These are phyloP conservation scores for Hyla sarda DNA, from an alignment of 2,113 vertebrate genomes.

Conservation along the genomic window DNA sequence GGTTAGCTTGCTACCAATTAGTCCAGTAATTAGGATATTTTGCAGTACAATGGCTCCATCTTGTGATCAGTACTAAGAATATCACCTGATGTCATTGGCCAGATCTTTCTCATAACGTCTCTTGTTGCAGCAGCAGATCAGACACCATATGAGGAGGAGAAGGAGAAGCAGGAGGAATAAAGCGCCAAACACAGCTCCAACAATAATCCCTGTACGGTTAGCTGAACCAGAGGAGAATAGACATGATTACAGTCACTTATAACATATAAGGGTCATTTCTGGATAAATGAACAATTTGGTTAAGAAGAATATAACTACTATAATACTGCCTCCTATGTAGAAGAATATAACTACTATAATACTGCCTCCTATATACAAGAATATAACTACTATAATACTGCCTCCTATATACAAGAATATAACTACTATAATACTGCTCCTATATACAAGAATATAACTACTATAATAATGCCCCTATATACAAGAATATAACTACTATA, in stretches of 20 bases:
- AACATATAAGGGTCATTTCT: background rate
- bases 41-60: background rate
- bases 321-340: background rate
- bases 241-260: background rate
- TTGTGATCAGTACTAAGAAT: background rate
- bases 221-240: constrained; percentile 37
- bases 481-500: background rate
- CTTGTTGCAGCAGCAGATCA: constrained; percentile 80
- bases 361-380: background rate
- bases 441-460: constrained; percentile 6
- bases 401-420: background rate
- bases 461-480: background rate
- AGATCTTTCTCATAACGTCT: constrained; percentile 76
- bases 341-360: constrained; percentile 11
- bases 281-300: no score
- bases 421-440: constrained; percentile 6
- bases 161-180: constrained; percentile 79
- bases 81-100: constrained; percentile 84
- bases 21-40: background rate
- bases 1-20: background rate
- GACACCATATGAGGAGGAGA: constrained; percentile 82
- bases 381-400: constrained; percentile 7
- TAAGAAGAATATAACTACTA: background rate
- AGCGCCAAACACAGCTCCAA: constrained; percentile 79
- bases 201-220: constrained; percentile 76